Percentiles rank a stretch among this genome's conserved stretches.
Evolutionary conservation across 2,888 invertebrate genomes (phyloP).

Genomic region (Oligia fasciuncula): DNA sequence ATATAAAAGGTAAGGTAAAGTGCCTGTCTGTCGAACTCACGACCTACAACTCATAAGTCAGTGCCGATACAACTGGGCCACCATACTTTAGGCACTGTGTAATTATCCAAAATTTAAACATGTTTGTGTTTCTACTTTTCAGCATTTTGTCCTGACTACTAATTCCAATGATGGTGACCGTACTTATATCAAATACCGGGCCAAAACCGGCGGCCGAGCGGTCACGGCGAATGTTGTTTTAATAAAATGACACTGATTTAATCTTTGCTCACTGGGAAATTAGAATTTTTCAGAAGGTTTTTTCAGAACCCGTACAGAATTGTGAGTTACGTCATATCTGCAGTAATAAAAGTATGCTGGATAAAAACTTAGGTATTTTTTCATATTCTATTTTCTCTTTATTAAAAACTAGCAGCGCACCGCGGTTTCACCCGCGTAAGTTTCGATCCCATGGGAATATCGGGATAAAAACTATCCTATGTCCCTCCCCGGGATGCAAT

Average conservation of each 20-base stretch:
- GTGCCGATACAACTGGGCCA: background rate
- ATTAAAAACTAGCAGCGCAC: background rate
- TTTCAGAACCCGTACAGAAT: conserved; percentile 43
- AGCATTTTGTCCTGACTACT: conserved; percentile 21
- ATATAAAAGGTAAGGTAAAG: background rate
- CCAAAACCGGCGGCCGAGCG: conserved; percentile 61
- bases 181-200: conserved; percentile 70
- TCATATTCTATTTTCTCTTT: background rate
- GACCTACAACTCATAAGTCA: background rate
- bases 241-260: conserved; percentile 67
- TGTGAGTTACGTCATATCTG: conserved; percentile 44
- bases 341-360: conserved; percentile 32
- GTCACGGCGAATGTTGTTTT: conserved; percentile 67
- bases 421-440: too few relatives aligned
- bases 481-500: too few relatives aligned
- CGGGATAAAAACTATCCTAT: too few relatives aligned
- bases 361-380: background rate
- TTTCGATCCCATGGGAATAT: too few relatives aligned
- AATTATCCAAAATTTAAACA: background rate
- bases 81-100: background rate
- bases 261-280: conserved; percentile 60
- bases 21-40: background rate
- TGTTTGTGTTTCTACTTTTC: background rate
- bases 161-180: conserved; percentile 41
- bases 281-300: conserved; percentile 56